A percentile compares a stretch with the other conserved stretches of the same genome.
Conservation (phyloP, 2,797 vertebrate species). For the Chloroceryle inda region DNA sequence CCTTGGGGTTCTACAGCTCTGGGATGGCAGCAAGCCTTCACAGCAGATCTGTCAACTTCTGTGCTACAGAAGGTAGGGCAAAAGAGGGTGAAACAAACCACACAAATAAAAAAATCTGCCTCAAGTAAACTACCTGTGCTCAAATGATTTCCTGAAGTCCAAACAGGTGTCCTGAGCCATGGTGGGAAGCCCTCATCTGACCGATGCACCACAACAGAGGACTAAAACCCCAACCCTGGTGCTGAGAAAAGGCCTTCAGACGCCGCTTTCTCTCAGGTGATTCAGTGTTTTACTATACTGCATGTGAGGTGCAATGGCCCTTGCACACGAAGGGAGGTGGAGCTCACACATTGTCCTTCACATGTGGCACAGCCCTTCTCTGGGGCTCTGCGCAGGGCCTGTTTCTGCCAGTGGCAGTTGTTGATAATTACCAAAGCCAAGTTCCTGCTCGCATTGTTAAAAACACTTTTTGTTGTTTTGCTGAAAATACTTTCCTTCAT, state of each 20-base stretch:
- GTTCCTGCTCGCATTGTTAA: accelerated
- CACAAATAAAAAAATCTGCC: not conserved
- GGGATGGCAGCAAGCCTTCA: not conserved
- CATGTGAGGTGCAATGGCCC: not conserved
- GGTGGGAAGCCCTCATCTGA: not conserved
- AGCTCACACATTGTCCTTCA: not conserved
- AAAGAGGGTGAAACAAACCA: not conserved
- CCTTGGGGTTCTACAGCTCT: not conserved
- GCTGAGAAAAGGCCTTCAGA: not conserved
- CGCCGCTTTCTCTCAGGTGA: not conserved
- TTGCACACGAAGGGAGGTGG: not conserved
- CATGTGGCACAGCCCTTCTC: not conserved
- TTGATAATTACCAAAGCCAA: too few species aligned
- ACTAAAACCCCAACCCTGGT: not conserved
- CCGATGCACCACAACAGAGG: not conserved
- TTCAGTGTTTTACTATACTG: not conserved
- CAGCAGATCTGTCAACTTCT: not conserved
- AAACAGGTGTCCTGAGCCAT: not conserved
- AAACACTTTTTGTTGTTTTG: not conserved
- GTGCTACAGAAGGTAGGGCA: not conserved
- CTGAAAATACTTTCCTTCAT: not conserved
- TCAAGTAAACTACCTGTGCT: accelerated
- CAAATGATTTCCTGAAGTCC: not conserved
- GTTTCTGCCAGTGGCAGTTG: not conserved
- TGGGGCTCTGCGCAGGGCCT: accelerated